Conservation (phyloP, 1,140 invertebrate genomes). For the Aphaenogaster ashmeadi region DNA sequence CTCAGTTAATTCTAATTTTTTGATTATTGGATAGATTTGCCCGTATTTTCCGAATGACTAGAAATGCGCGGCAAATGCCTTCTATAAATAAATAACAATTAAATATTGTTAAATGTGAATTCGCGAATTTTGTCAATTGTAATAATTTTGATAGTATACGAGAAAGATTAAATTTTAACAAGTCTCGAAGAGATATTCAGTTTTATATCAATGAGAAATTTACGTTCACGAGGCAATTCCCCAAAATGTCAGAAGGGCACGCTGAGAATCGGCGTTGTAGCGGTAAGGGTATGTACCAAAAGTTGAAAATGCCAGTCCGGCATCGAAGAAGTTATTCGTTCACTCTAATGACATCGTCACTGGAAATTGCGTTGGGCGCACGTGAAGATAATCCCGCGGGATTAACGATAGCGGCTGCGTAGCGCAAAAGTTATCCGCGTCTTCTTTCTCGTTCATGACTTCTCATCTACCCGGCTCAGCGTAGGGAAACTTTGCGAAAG, state of each 20-base stretch:
- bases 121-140: background rate
- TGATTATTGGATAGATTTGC: background rate
- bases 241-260: conserved; percentile 1
- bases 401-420: conserved; percentile 47
- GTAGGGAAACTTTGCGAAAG: background rate
- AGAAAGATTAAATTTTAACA: background rate
- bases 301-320: conserved; percentile 31
- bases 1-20: background rate
- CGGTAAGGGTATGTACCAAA: background rate
- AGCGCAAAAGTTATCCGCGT: conserved; percentile 28
- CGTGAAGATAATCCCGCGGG: conserved; percentile 44
- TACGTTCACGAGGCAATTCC: conserved; percentile 5
- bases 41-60: background rate
- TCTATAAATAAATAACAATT: background rate
- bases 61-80: background rate
- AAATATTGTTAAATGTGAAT: background rate
- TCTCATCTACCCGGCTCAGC: background rate
- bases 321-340: conserved; percentile 46
- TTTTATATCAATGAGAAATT: conserved; percentile 1
- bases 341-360: conserved; percentile 8
- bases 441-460: conserved; percentile 17
- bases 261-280: conserved; percentile 3
- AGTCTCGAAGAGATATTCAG: background rate
- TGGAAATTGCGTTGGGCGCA: conserved; percentile 61
- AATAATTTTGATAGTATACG: background rate